Evolutionary conservation across 2,888 invertebrate species (phyloP), one percentile per base, ranked within the genome.

Genomic region (Crepidodera aurea): DNA sequence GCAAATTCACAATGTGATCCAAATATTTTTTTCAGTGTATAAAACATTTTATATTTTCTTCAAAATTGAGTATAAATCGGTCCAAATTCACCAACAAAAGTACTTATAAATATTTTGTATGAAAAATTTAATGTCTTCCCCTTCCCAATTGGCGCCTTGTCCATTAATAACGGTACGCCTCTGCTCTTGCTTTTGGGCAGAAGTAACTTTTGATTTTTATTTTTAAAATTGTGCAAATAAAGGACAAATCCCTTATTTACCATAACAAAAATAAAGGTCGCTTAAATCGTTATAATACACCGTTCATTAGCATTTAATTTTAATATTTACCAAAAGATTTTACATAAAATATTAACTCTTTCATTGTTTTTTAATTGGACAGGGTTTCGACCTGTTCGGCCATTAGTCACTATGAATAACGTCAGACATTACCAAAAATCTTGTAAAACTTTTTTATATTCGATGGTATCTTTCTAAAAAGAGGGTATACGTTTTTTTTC

Each of bases 321-420:
- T 34, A 29, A 44, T 55, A 44, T 55, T 40, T 18, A 44, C 40
- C 29, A 6, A 44, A 44, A 55, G 44, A 42, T 55, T 55, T 18
- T 44, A 18, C 44, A 22, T 54, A 54, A 15, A 37, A 39, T 54
- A 42, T 44, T 16, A 8, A 32, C 4, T 12, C 18, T 16, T 16
- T 50, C 61, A 61, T 64, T 61, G 65, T 61, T 58, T 46, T 55
- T 48, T 55, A 65, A 59, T 61, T 61, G 51, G 55, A 54, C 59
- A 60, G 16, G 54, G 56, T 62, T 62, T 50, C 39, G 22, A 44
- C 50, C 15, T 58, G 50, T 55, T 53, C 48, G 29, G 25, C 42
- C 55, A 51, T 65, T 55, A 61, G 42, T 57, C 46, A 59, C 32
- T 16, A 27, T 50, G 55, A 55, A 55, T 29, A 57, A 42, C 39